Evolutionary conservation across 2,888 invertebrate genomes (phyloP), one percentile per base, ranked within the genome.

Genomic region (Tricholauxania praeusta): DNA sequence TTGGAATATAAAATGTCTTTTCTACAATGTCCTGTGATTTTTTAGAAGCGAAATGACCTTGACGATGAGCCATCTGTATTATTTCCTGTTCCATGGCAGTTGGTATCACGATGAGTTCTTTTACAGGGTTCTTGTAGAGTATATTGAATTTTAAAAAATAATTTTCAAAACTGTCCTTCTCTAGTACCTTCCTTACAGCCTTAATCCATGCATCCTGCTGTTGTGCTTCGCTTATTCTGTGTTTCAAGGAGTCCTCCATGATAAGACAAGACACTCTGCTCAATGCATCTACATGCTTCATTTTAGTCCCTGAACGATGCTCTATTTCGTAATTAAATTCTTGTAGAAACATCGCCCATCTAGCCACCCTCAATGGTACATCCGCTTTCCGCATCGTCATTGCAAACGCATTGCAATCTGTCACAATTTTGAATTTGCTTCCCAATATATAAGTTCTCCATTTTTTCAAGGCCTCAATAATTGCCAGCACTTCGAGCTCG

Each of bases 381-480:
- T 83, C 67, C 3, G 63, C 53, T 32, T 64, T 74, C 32, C 64
- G 66, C 51, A 71, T 68, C 19, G 68, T 72, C 71, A 75, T 78
- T 28, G 80, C 72, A 63, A 85, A 82, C 5, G 82, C 80, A 39
- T 75, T 67, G 67, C 83, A 83, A 74, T 84, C 82, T 0, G 81
- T 81, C 12, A 82, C 74, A 47, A 67, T 67, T 22, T 22, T 22
- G 22, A 22, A 22, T 22, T 22, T 22, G 22, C 22, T 22, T 22
- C 22, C 22, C 22, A 84, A 52, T 6, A 84, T 55, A 72, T 84
- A 86, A 0, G 81, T 76, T 12, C 83, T 66, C 73, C 75, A 77
- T 32, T 78, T 79, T 22, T 77, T 75, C 12, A 79, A 67, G 0
- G 76, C 75, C 32, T 67, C 39, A 6, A 77, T 52, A 6, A 78